Evolutionary conservation across 2,113 vertebrate species (phyloP), one percentile per base, ranked within the genome.

Genomic region (Edolisoma coerulescens): DNA sequence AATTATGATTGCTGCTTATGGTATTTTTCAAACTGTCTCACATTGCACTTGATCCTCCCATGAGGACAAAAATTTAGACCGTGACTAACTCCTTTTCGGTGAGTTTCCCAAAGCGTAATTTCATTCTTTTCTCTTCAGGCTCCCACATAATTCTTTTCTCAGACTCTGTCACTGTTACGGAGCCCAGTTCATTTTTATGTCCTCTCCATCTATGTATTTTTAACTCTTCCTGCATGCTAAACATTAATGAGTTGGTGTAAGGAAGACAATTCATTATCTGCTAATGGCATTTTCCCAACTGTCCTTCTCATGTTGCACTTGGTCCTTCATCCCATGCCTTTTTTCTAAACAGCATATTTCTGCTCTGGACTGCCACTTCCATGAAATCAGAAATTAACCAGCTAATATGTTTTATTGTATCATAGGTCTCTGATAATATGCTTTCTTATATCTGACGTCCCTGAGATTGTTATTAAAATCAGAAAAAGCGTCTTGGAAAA

Each of bases 91-190:
- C 27, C 83, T 92, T 89, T 83, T 79, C 0, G 0, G n/a, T 41
- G 53, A n/a, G 33, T 81, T 95, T 93, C 86, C 82, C 64, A 96
- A 87, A 81, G 60, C 39, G 19, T 52, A 81, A 70, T 86, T 89
- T 81, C 39, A 37, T 78, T 86, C 22, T 71, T 75, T 64, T 41
- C 44, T 65, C 13, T 44, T 73, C 39, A 75, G 37, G 67, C 33
- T 84, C 33, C 20, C 73, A 88, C 2, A 4, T 64, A 73, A 84
- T 30, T 85, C 6, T 87, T 82, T 90, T 57, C 50, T 89, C 41
- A 37, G 79, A 65, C 35, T 74, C 50, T 23, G 61, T 64, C 73
- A 81, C 32, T 83, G 21, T 59, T 57, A 79, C 1, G 14, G 6
- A 52, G 1, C 7, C 6, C 23, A 63, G 52, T 12, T 75, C 8